These are phyloP conservation scores for Petrocephalus zakoni DNA, from an alignment of 2,113 vertebrate genomes.

Conservation along the genomic window DNA sequence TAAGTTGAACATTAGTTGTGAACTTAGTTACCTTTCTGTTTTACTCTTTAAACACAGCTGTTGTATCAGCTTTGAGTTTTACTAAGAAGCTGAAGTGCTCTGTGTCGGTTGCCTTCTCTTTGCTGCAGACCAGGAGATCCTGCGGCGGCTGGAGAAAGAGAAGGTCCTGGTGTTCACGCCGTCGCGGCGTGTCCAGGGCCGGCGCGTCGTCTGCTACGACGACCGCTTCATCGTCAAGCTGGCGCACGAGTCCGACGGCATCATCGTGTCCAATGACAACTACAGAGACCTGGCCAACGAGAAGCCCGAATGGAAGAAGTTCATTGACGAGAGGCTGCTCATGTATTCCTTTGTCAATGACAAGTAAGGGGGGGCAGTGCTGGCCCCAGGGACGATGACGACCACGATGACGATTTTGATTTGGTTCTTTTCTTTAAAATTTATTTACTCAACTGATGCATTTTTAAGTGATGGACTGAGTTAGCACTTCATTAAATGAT, in stretches of 20 bases:
- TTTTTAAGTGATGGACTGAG: not conserved
- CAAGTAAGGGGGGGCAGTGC: constrained; percentile 71
- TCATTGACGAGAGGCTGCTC: constrained; percentile 89
- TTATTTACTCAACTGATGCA: not conserved
- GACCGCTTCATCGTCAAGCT: constrained; percentile 95
- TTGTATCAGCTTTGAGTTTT: not conserved
- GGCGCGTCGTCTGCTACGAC: constrained; percentile 93
- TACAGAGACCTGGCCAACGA: constrained; percentile 93
- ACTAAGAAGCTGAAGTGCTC: not conserved
- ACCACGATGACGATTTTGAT: not conserved
- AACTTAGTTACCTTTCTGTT: not conserved
- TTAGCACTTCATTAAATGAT: not conserved
- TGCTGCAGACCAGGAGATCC: constrained; percentile 85
- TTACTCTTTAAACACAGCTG: not conserved
- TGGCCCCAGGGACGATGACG: not conserved
- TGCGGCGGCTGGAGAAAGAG: constrained; percentile 89
- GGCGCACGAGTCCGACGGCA: constrained; percentile 90
- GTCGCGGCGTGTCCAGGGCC: constrained; percentile 85
- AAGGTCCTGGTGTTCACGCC: constrained; percentile 95
- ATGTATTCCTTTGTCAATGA: constrained; percentile 99
- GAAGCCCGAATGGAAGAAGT: constrained; percentile 97
- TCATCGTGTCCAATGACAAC: constrained; percentile 97
- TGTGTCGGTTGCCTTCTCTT: not conserved
- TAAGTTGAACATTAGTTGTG: not conserved
- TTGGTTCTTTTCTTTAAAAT: not conserved